These are phyloP conservation scores for Agrenia bidenticulata DNA, from an alignment of 2,888 invertebrate genomes.

Conservation along the genomic window DNA sequence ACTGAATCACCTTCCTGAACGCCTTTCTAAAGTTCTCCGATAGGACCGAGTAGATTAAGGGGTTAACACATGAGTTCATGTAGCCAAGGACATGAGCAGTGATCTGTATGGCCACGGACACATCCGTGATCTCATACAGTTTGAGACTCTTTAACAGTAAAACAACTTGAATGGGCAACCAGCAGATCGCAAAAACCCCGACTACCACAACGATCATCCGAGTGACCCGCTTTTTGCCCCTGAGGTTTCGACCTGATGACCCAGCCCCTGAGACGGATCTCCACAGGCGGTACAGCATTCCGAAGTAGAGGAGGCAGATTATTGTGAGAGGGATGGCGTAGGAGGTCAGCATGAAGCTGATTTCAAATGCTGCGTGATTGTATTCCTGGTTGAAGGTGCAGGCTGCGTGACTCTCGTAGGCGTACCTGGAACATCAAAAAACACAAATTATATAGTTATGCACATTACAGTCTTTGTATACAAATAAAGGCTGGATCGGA, in stretches of 20 bases:
- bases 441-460: no score
- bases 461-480: no score
- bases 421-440: slow-evolving; percentile 53
- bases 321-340: slow-evolving; percentile 84
- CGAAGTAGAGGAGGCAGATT: slow-evolving; percentile 82
- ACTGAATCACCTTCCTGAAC: slow-evolving; percentile 67
- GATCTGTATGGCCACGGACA: slow-evolving; percentile 74
- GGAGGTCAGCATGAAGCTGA: slow-evolving; percentile 82
- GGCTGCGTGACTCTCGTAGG: slow-evolving; percentile 66
- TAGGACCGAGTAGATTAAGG: slow-evolving; percentile 88
- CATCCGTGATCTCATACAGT: slow-evolving; percentile 67
- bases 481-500: no score
- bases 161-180: slow-evolving; percentile 90
- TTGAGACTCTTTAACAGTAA: slow-evolving; percentile 74
- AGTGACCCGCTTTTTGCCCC: slow-evolving; percentile 85
- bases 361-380: slow-evolving; percentile 59
- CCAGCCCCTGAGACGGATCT: slow-evolving; percentile 71
- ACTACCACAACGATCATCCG: slow-evolving; percentile 89
- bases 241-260: slow-evolving; percentile 77
- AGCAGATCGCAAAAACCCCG: slow-evolving; percentile 80
- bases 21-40: slow-evolving; percentile 92
- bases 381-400: slow-evolving; percentile 66
- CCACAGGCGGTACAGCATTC: slow-evolving; percentile 86
- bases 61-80: slow-evolving; percentile 89
- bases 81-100: slow-evolving; percentile 81